phyloP scores from a whole-genome alignment of 2,113 vertebrate genomes.

The Phodopus roborovskii region DNA sequence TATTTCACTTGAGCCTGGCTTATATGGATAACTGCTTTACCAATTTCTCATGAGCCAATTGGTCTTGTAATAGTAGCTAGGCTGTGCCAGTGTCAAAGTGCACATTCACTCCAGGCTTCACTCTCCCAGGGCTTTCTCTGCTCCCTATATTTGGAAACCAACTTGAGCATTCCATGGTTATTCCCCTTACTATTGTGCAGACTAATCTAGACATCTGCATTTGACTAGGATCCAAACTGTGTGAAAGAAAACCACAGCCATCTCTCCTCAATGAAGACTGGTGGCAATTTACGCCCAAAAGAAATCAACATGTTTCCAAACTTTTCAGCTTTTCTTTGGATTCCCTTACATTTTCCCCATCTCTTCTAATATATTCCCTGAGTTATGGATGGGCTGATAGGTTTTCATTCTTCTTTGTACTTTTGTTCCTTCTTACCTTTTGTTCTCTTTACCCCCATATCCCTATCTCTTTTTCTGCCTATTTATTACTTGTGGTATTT shows the following conservation, averaged over 20 bases:
- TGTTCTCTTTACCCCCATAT: background rate
- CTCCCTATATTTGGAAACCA: background rate
- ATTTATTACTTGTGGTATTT: too few species aligned
- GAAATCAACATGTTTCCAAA: background rate
- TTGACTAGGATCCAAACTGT: background rate
- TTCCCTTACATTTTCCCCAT: background rate
- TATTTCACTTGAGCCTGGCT: background rate
- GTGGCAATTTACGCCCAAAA: background rate
- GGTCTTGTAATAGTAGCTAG: background rate
- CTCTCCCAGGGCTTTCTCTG: background rate
- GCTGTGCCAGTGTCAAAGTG: background rate
- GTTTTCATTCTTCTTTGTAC: background rate
- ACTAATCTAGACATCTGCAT: background rate
- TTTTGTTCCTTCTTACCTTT: background rate
- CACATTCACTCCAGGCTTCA: background rate
- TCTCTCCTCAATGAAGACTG: background rate
- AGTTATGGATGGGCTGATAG: background rate
- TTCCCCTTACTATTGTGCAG: background rate
- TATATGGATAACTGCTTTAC: background rate
- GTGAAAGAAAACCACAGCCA: too few species aligned
- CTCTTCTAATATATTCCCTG: background rate
- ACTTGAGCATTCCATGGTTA: background rate
- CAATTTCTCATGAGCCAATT: background rate
- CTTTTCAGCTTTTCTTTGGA: background rate
- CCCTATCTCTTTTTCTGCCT: background rate